These are phyloP conservation scores for Jacana jacana DNA, from an alignment of 2,113 vertebrate genomes.

Conservation along the genomic window DNA sequence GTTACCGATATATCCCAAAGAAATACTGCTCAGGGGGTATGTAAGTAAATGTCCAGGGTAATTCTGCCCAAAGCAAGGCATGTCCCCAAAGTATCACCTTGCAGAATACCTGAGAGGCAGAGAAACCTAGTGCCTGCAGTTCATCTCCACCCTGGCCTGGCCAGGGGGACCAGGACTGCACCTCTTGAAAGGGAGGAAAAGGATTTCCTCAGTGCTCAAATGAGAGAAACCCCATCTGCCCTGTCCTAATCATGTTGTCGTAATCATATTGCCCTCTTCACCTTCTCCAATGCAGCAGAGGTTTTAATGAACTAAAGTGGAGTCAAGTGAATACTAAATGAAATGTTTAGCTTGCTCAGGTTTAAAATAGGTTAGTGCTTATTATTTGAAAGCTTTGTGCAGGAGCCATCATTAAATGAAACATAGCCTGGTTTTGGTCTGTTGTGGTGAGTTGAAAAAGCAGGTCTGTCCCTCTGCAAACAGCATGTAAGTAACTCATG, in stretches of 20 bases:
- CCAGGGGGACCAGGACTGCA: background rate
- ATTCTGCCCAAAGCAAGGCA: background rate
- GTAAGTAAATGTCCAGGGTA: background rate
- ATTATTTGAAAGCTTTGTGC: conserved; percentile 16
- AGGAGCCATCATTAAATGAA: conserved; percentile 13
- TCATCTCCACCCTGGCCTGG: background rate
- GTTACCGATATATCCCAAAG: background rate
- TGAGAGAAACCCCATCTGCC: background rate
- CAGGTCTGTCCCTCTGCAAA: background rate
- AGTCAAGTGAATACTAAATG: conserved; percentile 13
- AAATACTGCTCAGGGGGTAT: background rate
- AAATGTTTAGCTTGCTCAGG: conserved; percentile 16
- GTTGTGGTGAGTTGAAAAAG: background rate
- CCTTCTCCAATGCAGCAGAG: background rate
- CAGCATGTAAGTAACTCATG: background rate
- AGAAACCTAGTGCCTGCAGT: background rate
- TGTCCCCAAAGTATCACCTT: background rate
- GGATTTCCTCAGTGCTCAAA: background rate
- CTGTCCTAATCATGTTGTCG: background rate
- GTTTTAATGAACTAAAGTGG: conserved; percentile 3
- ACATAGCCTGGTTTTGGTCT: background rate
- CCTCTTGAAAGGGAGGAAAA: background rate
- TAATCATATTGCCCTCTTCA: background rate
- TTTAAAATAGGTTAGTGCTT: conserved; percentile 12
- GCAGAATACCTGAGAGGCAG: background rate